Percentiles rank a stretch among this genome's conserved stretches.
Conservation (phyloP, 1,140 invertebrate species). For the Metaphire vulgaris region DNA sequence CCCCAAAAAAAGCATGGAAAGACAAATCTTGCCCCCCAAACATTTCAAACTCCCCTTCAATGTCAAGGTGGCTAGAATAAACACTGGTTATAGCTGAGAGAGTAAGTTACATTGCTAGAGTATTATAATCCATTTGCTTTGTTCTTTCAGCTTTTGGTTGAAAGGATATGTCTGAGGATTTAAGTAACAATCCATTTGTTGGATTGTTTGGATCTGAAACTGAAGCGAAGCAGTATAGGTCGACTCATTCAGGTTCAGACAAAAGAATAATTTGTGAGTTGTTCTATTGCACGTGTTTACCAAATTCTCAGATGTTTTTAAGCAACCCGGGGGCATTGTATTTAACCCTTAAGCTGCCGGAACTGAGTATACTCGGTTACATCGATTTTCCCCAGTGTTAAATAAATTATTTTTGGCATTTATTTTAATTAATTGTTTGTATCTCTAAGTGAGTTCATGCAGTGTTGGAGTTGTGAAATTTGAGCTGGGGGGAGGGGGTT, state of each 20-base stretch:
- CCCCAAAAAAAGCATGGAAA: no score
- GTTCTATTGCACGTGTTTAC: neutral
- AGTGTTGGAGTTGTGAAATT: neutral
- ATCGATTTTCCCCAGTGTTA: neutral
- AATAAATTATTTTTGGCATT: neutral
- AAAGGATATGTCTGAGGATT: no score
- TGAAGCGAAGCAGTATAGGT: neutral
- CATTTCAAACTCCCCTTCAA: no score
- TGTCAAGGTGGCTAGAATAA: no score
- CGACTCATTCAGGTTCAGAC: neutral
- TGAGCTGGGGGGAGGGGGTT: no score
- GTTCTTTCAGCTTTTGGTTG: no score
- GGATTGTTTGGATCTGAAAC: neutral
- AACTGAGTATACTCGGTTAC: neutral
- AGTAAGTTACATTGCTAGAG: no score
- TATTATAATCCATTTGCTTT: no score
- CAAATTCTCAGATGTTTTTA: no score
- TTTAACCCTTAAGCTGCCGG: neutral
- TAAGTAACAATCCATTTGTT: neutral
- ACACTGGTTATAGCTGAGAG: no score
- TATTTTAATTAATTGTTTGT: neutral
- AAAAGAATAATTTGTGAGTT: neutral
- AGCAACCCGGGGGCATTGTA: no score
- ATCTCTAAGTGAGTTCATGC: neutral
- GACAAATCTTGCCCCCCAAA: no score